phyloP scores from a whole-genome alignment of 2,797 vertebrate species.

The Mionectes olivaceus region DNA sequence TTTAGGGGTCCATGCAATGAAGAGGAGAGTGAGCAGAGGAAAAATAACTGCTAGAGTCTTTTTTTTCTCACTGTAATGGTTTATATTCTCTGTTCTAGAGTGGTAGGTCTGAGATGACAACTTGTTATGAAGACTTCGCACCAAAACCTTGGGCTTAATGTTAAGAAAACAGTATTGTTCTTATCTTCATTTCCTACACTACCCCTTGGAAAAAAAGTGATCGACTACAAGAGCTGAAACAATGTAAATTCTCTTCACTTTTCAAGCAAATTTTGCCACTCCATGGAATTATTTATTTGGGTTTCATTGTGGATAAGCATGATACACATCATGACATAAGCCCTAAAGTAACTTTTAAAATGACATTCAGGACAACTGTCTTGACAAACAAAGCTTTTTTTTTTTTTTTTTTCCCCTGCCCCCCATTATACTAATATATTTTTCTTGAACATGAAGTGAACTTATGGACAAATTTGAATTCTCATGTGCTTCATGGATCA shows the following conservation, averaged over 20 bases:
- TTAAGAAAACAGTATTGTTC: not conserved
- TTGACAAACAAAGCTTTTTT: slow-evolving; percentile 56
- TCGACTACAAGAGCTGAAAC: not conserved
- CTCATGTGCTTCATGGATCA: slow-evolving; percentile 50
- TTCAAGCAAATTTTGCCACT: slow-evolving; percentile 54
- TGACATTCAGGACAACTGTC: slow-evolving; percentile 47
- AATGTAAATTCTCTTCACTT: slow-evolving; percentile 61
- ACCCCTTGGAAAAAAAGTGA: not conserved
- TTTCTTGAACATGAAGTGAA: slow-evolving; percentile 56
- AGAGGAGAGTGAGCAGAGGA: not conserved
- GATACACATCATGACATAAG: slow-evolving; percentile 49
- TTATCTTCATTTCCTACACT: not conserved
- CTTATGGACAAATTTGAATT: slow-evolving; percentile 32
- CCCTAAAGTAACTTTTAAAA: slow-evolving; percentile 56
- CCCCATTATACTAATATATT: slow-evolving; percentile 30
- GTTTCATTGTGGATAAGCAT: slow-evolving; percentile 42
- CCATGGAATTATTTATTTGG: slow-evolving; percentile 64
- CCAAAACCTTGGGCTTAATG: rapidly evolving
- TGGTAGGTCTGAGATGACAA: not conserved
- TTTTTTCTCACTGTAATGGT: not conserved
- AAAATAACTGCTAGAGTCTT: not conserved
- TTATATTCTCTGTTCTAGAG: not conserved
- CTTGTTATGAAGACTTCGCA: not conserved
- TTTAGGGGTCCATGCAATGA: not conserved
- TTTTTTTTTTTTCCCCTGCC: not conserved